These are phyloP conservation scores for Sinocyclocheilus grahami DNA, from an alignment of 2,113 vertebrate genomes.

Conservation along the genomic window DNA sequence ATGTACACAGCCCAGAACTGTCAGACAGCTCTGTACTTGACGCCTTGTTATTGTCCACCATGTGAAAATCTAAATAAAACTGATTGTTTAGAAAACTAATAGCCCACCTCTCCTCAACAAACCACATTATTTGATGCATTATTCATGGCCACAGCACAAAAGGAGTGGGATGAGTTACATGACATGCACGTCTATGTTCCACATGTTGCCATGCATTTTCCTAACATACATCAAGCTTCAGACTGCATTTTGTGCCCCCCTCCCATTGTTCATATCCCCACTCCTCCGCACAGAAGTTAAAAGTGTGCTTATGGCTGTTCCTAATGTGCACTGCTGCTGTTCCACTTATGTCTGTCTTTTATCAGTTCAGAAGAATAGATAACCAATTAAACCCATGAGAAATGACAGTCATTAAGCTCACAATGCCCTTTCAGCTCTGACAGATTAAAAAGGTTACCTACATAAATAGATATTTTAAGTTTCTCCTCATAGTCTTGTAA, in stretches of 20 bases:
- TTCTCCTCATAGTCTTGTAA: conserved; percentile 25
- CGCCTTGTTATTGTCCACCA: neutral
- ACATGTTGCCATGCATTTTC: neutral
- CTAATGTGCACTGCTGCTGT: conserved; percentile 21
- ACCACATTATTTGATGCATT: neutral
- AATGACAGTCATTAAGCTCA: conserved; percentile 41
- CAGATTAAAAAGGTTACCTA: conserved; percentile 42
- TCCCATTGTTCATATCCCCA: neutral
- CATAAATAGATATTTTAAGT: conserved; percentile 43
- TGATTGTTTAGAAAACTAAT: neutral
- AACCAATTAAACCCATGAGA: conserved; percentile 45
- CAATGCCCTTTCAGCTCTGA: conserved; percentile 33
- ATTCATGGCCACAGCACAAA: neutral
- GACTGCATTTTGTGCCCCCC: neutral
- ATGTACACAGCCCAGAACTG: conserved; percentile 21
- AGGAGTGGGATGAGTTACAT: neutral
- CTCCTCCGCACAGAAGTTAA: neutral
- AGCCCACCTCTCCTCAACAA: neutral
- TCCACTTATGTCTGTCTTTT: conserved; percentile 33
- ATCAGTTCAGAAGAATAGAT: conserved; percentile 39
- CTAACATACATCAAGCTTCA: neutral
- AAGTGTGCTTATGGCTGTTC: conserved; percentile 1
- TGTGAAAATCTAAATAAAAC: neutral
- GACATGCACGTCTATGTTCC: neutral
- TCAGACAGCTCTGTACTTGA: neutral